Evolutionary conservation across 2,888 invertebrate species (phyloP).

Genomic region (Cephus spinipes): DNA sequence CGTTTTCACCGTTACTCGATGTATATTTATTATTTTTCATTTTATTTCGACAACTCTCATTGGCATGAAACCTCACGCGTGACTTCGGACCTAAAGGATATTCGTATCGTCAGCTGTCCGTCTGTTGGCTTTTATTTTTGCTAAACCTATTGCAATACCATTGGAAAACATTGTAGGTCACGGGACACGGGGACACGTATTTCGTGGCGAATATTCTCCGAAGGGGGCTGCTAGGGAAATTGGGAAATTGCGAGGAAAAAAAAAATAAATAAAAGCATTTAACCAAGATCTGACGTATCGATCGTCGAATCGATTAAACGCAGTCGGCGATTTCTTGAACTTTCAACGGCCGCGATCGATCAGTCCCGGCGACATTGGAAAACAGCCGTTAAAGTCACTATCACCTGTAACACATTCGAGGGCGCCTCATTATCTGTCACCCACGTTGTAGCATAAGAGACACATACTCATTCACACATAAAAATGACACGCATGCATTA

Average conservation of each 20-base stretch:
- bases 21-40: background rate
- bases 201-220: no score
- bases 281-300: background rate
- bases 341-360: background rate
- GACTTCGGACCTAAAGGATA: background rate
- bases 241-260: no score
- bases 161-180: no score
- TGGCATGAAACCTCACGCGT: background rate
- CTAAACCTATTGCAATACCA: background rate
- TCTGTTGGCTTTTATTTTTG: background rate
- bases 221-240: no score
- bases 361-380: background rate
- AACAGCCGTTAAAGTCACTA: background rate
- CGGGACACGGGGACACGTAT: background rate
- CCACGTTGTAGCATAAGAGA: background rate
- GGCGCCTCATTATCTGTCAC: background rate
- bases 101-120: background rate
- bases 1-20: background rate
- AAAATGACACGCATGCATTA: background rate
- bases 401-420: background rate
- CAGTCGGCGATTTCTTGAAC: background rate
- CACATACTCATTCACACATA: background rate
- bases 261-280: no score
- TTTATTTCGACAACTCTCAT: background rate
- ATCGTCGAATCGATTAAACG: background rate